Conservation (phyloP, 2,797 vertebrate species). For the Delichon dasypus region DNA sequence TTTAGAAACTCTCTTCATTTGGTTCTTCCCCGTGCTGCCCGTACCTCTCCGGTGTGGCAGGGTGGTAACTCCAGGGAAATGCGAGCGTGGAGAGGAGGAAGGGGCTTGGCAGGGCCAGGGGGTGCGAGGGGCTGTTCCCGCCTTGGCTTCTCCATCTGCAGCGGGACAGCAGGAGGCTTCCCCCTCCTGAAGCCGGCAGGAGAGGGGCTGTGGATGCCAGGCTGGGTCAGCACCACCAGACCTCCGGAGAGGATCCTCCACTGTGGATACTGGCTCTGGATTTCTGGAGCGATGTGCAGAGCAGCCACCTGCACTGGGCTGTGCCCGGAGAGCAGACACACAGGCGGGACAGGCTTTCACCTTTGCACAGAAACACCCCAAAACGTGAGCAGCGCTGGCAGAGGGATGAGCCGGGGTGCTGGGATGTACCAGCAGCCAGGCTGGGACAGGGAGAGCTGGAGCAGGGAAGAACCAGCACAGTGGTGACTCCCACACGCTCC, state of each 20-base stretch:
- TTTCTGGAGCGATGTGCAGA: neutral
- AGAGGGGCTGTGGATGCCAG: neutral
- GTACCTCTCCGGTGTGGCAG: neutral
- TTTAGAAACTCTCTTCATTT: conserved; percentile 30
- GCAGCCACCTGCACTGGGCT: fast-evolving
- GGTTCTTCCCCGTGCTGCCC: neutral
- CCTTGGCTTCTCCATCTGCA: neutral
- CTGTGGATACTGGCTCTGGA: fast-evolving
- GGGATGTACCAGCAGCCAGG: fast-evolving
- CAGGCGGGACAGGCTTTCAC: neutral
- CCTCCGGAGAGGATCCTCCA: neutral
- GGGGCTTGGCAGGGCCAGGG: neutral
- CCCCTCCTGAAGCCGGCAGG: no score
- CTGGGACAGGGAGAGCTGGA: neutral
- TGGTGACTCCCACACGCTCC: fast-evolving
- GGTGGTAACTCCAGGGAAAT: neutral
- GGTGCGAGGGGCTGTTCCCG: neutral
- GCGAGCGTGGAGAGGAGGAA: neutral
- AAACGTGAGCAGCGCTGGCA: neutral
- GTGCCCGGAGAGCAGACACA: fast-evolving
- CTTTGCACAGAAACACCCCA: neutral
- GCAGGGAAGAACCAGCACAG: neutral
- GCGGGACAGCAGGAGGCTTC: neutral
- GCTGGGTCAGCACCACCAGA: neutral
- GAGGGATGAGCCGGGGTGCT: fast-evolving